These are phyloP conservation scores for Chloroceryle aenea DNA, from an alignment of 2,113 vertebrate genomes.

Conservation along the genomic window DNA sequence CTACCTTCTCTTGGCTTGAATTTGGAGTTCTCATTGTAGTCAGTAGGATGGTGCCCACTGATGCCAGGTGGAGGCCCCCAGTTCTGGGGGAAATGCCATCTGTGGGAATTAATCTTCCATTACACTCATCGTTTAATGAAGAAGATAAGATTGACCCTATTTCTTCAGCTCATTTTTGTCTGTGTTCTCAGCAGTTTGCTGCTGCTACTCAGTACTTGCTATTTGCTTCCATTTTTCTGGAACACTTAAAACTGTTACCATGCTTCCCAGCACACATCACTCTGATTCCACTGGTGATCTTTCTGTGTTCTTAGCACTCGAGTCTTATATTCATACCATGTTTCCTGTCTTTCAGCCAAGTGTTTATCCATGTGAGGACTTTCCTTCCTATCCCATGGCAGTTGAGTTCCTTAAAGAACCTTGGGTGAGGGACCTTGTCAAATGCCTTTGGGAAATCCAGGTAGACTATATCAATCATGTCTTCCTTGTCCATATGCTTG, in stretches of 20 bases:
- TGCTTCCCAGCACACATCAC: background rate
- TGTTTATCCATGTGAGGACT: conserved; percentile 37
- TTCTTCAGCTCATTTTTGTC: background rate
- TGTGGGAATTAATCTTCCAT: background rate
- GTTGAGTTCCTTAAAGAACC: conserved; percentile 27
- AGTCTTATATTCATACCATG: background rate
- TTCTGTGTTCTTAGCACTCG: background rate
- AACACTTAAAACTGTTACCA: background rate
- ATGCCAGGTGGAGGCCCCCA: background rate
- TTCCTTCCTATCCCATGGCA: conserved; percentile 22
- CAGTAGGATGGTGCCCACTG: background rate
- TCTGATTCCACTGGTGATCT: background rate
- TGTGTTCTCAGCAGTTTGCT: background rate
- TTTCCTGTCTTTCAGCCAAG: conserved; percentile 49
- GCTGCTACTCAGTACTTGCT: background rate
- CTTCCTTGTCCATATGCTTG: background rate
- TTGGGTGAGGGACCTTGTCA: conserved; percentile 45
- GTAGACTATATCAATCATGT: background rate
- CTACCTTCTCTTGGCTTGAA: background rate
- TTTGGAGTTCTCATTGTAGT: background rate
- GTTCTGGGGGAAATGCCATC: background rate
- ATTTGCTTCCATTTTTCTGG: background rate
- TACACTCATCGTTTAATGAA: background rate
- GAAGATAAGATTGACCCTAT: accelerated
- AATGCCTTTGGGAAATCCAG: conserved; percentile 43